Conservation (phyloP, 2,797 vertebrate genomes). For the Pseudotriccus pelzelni region DNA sequence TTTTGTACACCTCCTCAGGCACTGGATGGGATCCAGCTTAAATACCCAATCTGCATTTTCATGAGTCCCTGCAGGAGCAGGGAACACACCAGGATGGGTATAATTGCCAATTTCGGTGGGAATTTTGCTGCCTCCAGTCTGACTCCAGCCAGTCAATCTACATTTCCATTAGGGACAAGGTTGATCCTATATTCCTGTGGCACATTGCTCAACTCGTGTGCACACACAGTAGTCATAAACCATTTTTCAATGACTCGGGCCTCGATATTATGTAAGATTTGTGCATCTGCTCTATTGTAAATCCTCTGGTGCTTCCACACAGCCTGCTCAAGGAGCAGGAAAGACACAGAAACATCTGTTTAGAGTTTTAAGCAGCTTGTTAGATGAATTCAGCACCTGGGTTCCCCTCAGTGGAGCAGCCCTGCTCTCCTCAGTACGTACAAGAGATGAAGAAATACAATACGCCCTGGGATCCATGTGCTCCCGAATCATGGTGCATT, state of each 20-base stretch:
- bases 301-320: conserved; percentile 48
- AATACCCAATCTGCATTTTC: conserved; percentile 28
- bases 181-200: not conserved
- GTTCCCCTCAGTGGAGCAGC: conserved; percentile 7
- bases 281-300: conserved; percentile 34
- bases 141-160: not conserved
- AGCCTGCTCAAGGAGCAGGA: conserved; percentile 50
- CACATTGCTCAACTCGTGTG: not conserved
- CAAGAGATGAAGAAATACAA: not conserved
- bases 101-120: not conserved
- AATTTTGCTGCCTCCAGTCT: not conserved
- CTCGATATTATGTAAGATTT: not conserved
- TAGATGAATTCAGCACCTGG: conserved; percentile 54
- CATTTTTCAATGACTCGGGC: not conserved
- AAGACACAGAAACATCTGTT: conserved; percentile 66
- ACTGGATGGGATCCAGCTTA: not conserved
- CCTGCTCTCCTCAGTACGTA: not conserved
- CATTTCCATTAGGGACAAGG: not conserved
- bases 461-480: not conserved
- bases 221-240: not conserved
- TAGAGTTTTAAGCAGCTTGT: conserved; percentile 65
- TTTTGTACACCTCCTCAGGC: not conserved
- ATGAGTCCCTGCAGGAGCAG: conserved; percentile 7
- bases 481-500: not conserved
- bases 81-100: not conserved